phyloP scores from a whole-genome alignment of 2,113 vertebrate species.

The Anoplopoma fimbria region DNA sequence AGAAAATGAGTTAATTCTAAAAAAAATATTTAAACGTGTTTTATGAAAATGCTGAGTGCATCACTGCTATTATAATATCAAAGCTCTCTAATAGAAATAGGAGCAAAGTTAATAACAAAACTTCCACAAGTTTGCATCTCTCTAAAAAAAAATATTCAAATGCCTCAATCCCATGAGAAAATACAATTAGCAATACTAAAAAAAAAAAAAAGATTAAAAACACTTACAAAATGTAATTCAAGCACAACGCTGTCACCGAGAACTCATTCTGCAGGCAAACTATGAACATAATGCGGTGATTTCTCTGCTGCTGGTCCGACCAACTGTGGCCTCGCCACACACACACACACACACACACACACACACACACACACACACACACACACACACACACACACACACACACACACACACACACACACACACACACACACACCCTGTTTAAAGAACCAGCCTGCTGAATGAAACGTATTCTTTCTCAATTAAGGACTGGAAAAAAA shows the following conservation, averaged over 20 bases:
- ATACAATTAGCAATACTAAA: background rate
- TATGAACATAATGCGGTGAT: slow-evolving; percentile 25
- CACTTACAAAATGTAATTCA: background rate
- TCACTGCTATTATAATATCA: background rate
- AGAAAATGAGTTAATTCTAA: background rate
- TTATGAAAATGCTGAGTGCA: background rate
- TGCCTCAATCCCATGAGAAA: background rate
- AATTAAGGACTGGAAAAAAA: slow-evolving; percentile 70
- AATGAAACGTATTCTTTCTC: slow-evolving; percentile 77
- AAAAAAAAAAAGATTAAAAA: background rate
- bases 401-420: slow-evolving; percentile 30
- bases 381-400: too few relatives aligned
- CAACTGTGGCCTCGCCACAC: slow-evolving; percentile 46
- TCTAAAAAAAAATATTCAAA: slow-evolving; percentile 3
- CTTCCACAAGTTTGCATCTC: background rate
- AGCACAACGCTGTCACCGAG: background rate
- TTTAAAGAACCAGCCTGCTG: slow-evolving; percentile 65
- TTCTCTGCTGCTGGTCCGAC: slow-evolving; percentile 46
- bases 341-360: too few relatives aligned
- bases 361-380: too few relatives aligned
- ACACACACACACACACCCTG: slow-evolving; percentile 37
- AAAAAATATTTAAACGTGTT: background rate
- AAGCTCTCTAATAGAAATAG: background rate
- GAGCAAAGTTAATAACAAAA: background rate
- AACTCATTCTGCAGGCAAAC: background rate